These are phyloP conservation scores for Sebastes aleutianus DNA, from an alignment of 2,797 vertebrate species.

Conservation along the genomic window DNA sequence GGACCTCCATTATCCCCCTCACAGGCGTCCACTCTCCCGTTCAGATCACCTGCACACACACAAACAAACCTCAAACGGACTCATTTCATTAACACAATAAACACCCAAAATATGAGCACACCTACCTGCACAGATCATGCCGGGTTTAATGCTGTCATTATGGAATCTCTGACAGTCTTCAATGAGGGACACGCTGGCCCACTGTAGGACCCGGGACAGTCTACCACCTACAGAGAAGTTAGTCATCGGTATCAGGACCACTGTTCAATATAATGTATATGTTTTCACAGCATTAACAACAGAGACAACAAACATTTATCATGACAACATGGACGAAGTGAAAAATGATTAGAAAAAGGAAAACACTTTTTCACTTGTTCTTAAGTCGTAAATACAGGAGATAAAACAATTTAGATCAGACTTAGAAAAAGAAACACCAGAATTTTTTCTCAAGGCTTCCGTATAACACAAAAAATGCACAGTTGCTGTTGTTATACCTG, in stretches of 20 bases:
- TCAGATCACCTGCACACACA: conserved; percentile 79
- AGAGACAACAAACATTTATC: too few species aligned
- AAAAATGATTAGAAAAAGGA: too few species aligned
- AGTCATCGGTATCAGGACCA: not conserved
- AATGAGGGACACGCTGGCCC: conserved; percentile 87
- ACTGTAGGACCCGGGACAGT: too few species aligned
- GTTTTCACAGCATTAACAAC: too few species aligned
- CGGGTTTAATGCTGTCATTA: conserved; percentile 75
- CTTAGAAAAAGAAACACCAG: too few species aligned
- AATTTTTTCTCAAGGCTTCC: too few species aligned
- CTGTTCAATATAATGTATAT: not conserved
- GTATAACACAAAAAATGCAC: too few species aligned
- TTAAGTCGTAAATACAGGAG: too few species aligned
- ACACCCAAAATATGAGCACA: not conserved
- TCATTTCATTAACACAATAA: not conserved
- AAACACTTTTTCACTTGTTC: too few species aligned
- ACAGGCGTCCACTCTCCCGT: conserved; percentile 87
- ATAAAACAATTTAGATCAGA: too few species aligned
- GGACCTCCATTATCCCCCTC: conserved; percentile 91
- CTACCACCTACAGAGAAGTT: conserved; percentile 62
- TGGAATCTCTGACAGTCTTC: conserved; percentile 83
- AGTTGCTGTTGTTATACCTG: conserved; percentile 63
- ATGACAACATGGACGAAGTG: too few species aligned
- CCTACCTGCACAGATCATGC: conserved; percentile 89
- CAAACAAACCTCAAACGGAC: not conserved